Base-by-base conservation (phyloP, 2,888 invertebrate species). In the Poecilus cupreus region DNA sequence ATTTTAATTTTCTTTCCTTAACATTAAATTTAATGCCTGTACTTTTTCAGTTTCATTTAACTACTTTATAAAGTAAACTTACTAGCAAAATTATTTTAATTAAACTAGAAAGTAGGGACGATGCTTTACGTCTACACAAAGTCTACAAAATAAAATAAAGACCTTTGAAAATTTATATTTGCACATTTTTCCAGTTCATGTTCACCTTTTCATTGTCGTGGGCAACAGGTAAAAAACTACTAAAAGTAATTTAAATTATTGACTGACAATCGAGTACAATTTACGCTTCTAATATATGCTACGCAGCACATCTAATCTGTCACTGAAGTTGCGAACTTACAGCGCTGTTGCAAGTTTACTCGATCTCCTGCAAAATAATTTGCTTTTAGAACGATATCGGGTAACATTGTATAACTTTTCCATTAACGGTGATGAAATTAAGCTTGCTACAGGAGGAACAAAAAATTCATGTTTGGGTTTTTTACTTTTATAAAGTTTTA, bases 331-430 rank as follows among this genome's bases (percentile, higher is more conserved):
- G 51, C 57, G 26, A 76, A 32, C 76, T 32, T 49, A 76, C 37
- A 37, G 16, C 22, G 49, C 54, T 32, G 37, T 51, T 26, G 5
- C 49, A 49, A 74, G 18, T 74, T 49, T 22, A 24, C 11, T 57
- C 60, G 26, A 60, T 60, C 13, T 60, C 13, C 5, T 13, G 74
- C 26, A 10, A 74, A 49, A 39, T 57, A 77, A 77, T 77, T 60
- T 77, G 20, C 39, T 77, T 77, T 24, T 2, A 24, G n/a, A 60
- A 57, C 37, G 57, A 60, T 77, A 57, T 74, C 74, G 60, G 5
- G 39, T 77, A 77, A 39, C 57, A 57, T 77, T 77, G 13, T 77
- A 77, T 39, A 77, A 77, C 76, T 77, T 77, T 77, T 77, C 76
- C 76, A 77, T 77, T 77, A 77, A 18, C 6, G 39, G 24, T 39